Evolutionary conservation across 2,797 vertebrate genomes (phyloP).

Genomic region (Ctenosaura bakeri): DNA sequence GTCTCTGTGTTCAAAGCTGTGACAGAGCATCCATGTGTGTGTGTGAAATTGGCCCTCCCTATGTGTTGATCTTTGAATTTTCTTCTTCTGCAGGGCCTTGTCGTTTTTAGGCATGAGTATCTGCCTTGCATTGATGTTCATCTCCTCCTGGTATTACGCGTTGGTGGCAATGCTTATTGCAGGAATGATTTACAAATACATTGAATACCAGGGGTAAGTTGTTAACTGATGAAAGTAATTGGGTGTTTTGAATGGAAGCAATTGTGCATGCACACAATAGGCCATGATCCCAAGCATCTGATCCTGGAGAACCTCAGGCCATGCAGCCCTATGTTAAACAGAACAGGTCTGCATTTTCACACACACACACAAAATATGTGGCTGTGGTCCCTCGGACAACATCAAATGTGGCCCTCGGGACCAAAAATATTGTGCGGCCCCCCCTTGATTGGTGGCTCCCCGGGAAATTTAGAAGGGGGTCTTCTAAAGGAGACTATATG

Average conservation of each 20-base stretch:
- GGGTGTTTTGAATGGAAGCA: not conserved
- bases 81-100: conserved; percentile 85
- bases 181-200: conserved; percentile 99
- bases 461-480: not conserved
- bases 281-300: no score
- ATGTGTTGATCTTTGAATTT: conserved; percentile 9
- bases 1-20: no score
- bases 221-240: not conserved
- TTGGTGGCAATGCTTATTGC: conserved; percentile 97
- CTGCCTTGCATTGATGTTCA: conserved; percentile 98
- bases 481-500: not conserved
- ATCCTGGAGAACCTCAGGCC: no score
- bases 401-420: no score
- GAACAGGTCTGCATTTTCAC: no score
- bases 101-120: conserved; percentile 99
- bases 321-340: no score
- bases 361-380: no score
- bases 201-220: conserved; percentile 97
- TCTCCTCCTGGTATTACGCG: conserved; percentile 99
- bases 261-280: not conserved
- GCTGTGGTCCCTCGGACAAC: no score
- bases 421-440: no score
- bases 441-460: not conserved
- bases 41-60: not conserved
- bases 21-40: not conserved